These are phyloP conservation scores for Arrhopalites spinosus DNA, from an alignment of 2,888 invertebrate species.

Conservation along the genomic window DNA sequence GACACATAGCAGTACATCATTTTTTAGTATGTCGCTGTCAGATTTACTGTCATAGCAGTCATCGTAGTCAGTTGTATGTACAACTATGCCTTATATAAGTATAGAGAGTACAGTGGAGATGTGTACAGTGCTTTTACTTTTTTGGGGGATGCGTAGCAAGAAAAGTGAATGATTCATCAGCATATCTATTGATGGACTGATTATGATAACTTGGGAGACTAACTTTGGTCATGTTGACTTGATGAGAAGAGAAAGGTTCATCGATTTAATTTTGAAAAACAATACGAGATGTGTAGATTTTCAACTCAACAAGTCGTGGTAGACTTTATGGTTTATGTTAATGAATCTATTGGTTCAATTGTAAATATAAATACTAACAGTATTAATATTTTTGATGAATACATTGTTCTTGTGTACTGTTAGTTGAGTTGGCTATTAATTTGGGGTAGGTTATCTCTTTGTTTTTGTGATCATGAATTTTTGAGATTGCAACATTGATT, in stretches of 20 bases:
- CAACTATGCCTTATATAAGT: no score
- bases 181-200: constrained; percentile 26
- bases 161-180: constrained; percentile 27
- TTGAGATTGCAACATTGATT: neutral
- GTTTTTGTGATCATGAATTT: neutral
- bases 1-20: constrained; percentile 20
- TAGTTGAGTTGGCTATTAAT: neutral
- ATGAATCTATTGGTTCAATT: neutral
- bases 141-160: neutral
- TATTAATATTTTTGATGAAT: neutral
- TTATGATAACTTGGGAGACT: constrained; percentile 27
- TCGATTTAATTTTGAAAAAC: constrained; percentile 19
- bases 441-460: neutral
- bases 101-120: no score
- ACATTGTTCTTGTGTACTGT: neutral
- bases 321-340: neutral
- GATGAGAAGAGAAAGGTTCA: constrained; percentile 34
- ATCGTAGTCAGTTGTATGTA: neutral
- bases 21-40: constrained; percentile 18
- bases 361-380: neutral
- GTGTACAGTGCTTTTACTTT: constrained; percentile 9
- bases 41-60: constrained; percentile 8
- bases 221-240: constrained; percentile 29
- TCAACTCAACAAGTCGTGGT: constrained; percentile 14
- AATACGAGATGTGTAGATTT: neutral